A percentile compares a stretch with the other conserved stretches of the same genome.
Evolutionary conservation across 1,140 invertebrate genomes (phyloP).

Genomic region (Nylanderia fulva): DNA sequence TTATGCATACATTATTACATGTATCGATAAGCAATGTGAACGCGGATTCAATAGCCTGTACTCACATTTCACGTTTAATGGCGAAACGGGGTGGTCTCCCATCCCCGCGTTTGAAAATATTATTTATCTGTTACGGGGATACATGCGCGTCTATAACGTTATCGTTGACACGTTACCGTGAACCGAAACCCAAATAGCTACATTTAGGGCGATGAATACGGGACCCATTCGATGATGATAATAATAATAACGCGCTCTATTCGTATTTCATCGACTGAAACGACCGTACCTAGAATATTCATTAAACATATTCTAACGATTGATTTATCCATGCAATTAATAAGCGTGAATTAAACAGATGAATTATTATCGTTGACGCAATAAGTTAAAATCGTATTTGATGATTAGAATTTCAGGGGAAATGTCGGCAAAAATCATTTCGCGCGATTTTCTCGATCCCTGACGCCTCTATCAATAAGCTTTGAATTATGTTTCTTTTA

Average conservation of each 20-base stretch:
- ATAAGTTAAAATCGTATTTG: neutral
- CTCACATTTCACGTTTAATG: slow-evolving; percentile 51
- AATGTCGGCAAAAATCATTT: neutral
- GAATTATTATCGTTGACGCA: slow-evolving; percentile 22
- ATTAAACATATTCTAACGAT: slow-evolving; percentile 36
- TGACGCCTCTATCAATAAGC: neutral
- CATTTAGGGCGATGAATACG: slow-evolving; percentile 44
- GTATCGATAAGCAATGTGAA: slow-evolving; percentile 48
- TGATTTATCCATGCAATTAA: slow-evolving; percentile 19
- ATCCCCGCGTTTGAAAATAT: slow-evolving; percentile 29
- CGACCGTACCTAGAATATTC: neutral
- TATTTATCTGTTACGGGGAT: slow-evolving; percentile 45
- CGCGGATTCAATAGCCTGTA: slow-evolving; percentile 36
- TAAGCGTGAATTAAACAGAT: slow-evolving; percentile 23
- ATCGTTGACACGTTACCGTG: slow-evolving; percentile 51
- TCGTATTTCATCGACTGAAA: slow-evolving; percentile 42
- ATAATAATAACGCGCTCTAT: slow-evolving; percentile 3
- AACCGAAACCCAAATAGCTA: slow-evolving; percentile 38
- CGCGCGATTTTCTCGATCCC: neutral
- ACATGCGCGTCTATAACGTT: slow-evolving; percentile 20
- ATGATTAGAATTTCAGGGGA: neutral
- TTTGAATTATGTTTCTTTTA: neutral
- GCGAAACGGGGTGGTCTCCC: neutral
- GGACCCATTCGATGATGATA: slow-evolving; percentile 29
- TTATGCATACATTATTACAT: slow-evolving; percentile 42